Percentiles rank a stretch among this genome's conserved stretches.
These are phyloP conservation scores for Bothrops jararaca DNA, from an alignment of 2,113 vertebrate species.

Conservation along the genomic window DNA sequence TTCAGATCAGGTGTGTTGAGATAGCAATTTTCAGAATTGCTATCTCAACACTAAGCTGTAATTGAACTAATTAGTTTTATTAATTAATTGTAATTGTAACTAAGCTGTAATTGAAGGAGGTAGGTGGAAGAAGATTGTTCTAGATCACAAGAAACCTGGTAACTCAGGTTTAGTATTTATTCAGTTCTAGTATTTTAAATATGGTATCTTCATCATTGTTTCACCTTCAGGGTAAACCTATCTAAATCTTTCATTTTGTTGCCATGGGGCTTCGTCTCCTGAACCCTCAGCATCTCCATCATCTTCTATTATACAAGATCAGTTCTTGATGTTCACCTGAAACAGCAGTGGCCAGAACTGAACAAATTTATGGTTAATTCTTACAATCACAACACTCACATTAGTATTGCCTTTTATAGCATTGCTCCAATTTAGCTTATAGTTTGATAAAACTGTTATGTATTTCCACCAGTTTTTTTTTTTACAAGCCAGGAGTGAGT, in stretches of 20 bases:
- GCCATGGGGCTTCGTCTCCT: neutral
- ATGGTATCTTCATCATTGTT: neutral
- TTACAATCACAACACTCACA: neutral
- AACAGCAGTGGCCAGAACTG: neutral
- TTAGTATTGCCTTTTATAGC: neutral
- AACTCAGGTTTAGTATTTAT: neutral
- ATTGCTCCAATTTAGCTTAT: neutral
- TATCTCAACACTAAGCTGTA: neutral
- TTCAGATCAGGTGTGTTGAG: neutral
- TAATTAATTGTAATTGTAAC: no score
- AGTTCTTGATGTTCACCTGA: neutral
- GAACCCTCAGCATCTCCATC: neutral
- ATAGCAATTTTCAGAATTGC: neutral
- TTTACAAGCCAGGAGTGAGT: neutral
- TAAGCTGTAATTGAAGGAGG: neutral
- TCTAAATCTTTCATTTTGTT: neutral
- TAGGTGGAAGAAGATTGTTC: neutral
- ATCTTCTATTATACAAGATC: neutral
- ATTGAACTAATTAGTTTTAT: no score
- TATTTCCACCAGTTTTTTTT: neutral
- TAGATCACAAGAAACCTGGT: neutral
- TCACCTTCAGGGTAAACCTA: neutral
- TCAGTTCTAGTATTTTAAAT: neutral
- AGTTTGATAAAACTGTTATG: neutral
- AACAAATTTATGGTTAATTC: neutral